A percentile compares a stretch with the other conserved stretches of the same genome.
Evolutionary conservation across 2,113 vertebrate genomes (phyloP).

Genomic region (crab-eating macaque (Macaca fascicularis)): T2T-MFA8v1.1 NC_088381.1:167001501-167002000

Average conservation of each 20-base stretch:
- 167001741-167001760: neutral
- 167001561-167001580: fast-evolving
- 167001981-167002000: neutral
- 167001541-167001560: neutral
- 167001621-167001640: fast-evolving
- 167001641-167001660: neutral
- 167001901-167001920: neutral
- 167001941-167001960: fast-evolving
- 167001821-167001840: too few relatives aligned
- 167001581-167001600: fast-evolving
- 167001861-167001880: neutral
- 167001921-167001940: fast-evolving
- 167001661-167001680: neutral
- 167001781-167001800: neutral
- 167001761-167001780: neutral
- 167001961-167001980: neutral
- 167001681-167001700: neutral
- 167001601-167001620: neutral
- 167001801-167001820: neutral
- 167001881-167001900: neutral
- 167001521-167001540: neutral
- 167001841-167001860: fast-evolving
- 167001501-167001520: neutral
- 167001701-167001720: neutral
- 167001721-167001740: neutral